Evolutionary conservation across 1,140 invertebrate species (phyloP).

Genomic region (Brachionus koreanus): DNA sequence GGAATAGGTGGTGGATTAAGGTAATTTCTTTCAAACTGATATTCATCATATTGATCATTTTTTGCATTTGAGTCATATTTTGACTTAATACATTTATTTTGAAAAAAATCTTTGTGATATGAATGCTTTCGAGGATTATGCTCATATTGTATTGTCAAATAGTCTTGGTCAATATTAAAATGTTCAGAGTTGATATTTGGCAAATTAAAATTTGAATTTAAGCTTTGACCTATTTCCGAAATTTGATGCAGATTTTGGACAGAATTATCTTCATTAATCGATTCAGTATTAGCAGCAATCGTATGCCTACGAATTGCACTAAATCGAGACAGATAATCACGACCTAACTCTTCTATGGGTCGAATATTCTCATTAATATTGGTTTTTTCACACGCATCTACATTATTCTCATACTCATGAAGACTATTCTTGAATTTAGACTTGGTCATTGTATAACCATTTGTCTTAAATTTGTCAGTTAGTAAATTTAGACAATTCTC

Average conservation of each 20-base stretch:
- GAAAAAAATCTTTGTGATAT: background rate
- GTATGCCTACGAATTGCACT: conserved; percentile 30
- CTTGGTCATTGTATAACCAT: background rate
- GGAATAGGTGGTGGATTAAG: background rate
- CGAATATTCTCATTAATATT: background rate
- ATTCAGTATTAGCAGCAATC: background rate
- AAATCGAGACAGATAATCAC: conserved; percentile 18
- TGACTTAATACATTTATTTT: conserved; percentile 35
- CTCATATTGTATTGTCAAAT: background rate
- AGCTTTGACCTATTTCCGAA: background rate
- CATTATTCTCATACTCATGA: background rate
- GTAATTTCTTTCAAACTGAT: background rate
- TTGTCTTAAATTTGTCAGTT: background rate
- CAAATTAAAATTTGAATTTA: background rate
- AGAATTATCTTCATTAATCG: background rate
- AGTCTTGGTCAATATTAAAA: background rate
- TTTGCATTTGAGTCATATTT: background rate
- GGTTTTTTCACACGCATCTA: background rate
- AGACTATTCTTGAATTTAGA: background rate
- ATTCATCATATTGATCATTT: background rate
- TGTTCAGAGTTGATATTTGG: background rate
- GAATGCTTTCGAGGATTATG: background rate
- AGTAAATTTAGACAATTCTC: background rate
- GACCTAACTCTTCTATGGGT: conserved; percentile 32
- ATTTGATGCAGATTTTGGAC: background rate